Evolutionary conservation across 1,140 invertebrate species (phyloP), one percentile per base, ranked within the genome.

Genomic region (Leguminivora glycinivorella): DNA sequence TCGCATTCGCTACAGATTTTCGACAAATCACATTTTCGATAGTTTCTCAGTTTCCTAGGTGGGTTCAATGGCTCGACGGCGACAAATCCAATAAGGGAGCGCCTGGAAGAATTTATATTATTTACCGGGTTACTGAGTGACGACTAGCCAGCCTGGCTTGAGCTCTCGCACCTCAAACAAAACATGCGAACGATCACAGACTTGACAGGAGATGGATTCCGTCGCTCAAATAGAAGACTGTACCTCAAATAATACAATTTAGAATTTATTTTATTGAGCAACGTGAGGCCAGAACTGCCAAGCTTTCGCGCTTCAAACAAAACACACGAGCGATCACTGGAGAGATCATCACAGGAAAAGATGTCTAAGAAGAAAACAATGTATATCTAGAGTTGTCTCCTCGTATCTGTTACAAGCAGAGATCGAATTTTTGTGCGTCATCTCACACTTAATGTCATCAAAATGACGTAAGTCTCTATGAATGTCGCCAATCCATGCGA

Each of bases 41-140:
- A 80, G 78, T 79, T 68, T 70, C 71, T 75, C 74, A 74, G 74
- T 73, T 79, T 79, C 75, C 76, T 72, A 75, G 75, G 79, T 79
- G 74, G 74, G 79, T 80, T 87, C 82, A 84, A 83, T 81, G 82
- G 81, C 82, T 83, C 78, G 74, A 67, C 71, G 78, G 78, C 79
- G 83, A 81, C 83, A 82, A 87, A 87, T 85, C 81, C 83, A 87
- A 90, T 89, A 90, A 88, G 84, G 87, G 84, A 82, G 72, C 78
- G 82, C 81, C 79, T 82, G 75, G 70, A 83, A 87, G 81, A 90
- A 86, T 88, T 87, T 88, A 88, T 88, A 83, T 87, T 87, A 90
- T 87, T 87, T 83, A 87, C 82, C 84, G 81, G 81, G 86, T 87
- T 90, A 82, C 72, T 74, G 80, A 83, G 76, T 85, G 85, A 87